phyloP scores from a whole-genome alignment of 2,113 vertebrate genomes.

The Semnornis frantzii region DNA sequence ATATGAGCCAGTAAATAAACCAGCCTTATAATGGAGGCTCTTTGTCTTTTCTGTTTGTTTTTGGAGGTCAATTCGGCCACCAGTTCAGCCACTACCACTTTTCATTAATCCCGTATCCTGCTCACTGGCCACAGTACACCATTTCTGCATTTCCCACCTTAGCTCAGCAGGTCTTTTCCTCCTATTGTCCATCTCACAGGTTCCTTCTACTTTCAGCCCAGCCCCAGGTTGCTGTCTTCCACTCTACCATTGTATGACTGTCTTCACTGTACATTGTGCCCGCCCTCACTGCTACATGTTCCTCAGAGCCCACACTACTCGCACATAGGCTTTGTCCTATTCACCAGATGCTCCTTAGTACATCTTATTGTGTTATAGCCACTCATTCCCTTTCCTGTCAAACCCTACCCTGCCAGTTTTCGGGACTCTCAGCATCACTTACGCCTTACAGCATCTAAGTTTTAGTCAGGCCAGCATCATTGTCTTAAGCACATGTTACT shows the following conservation, averaged over 20 bases:
- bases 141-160: not conserved
- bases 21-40: not conserved
- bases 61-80: not conserved
- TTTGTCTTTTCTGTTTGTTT: not conserved
- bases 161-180: not conserved
- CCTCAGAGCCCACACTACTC: not conserved
- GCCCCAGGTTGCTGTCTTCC: not conserved
- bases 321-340: not conserved
- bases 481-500: rapidly evolving
- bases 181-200: not conserved
- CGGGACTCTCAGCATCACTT: not conserved
- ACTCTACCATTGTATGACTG: not conserved
- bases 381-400: not conserved
- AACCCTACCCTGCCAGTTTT: not conserved
- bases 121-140: not conserved
- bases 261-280: not conserved
- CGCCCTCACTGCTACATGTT: not conserved
- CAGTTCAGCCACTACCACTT: not conserved
- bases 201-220: not conserved
- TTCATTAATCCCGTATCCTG: not conserved
- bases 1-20: not conserved
- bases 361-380: not conserved
- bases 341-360: not conserved
- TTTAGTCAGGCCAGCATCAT: not conserved
- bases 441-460: not conserved